Evolutionary conservation across 2,888 invertebrate genomes (phyloP), one percentile per base, ranked within the genome.

Genomic region (Macropis europaea): DNA sequence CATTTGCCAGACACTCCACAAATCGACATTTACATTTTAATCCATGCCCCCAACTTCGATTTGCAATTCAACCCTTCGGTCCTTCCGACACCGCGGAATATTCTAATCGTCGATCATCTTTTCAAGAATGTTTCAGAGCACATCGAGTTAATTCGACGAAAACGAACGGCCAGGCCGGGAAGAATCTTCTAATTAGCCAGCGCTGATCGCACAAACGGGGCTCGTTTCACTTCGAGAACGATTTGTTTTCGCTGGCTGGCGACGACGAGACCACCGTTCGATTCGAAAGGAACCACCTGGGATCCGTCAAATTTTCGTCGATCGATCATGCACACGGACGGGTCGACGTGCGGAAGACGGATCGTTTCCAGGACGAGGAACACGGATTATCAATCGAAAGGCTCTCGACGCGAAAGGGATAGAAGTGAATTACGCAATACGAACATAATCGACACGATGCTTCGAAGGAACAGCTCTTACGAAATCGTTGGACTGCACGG

Each of bases 61-160:
- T 56, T 50, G 24, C 43, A 64, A 64, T 69, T 50, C 43, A 43
- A 54, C 45, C 2, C 24, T 0, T 9, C 13, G 17, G 19, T 47
- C 11, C n/a, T 11, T 7, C 22, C 11, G n/a, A 34, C 13, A 22
- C n/a, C n/a, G 2, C 19, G 13, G 6, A 32, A 15, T 9, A 47
- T 32, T 26, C 34, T 68, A 62, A 70, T 42, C 24, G 15, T 4
- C n/a, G 11, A 17, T 52, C 52, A 43, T 3, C 26, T 13, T 45
- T 61, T 32, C 17, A 64, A 71, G 60, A 60, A 60, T 73, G 73
- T 73, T 73, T 50, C 70, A 77, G 73, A 66, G 45, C 17, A 42
- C 53, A 63, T 45, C 52, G 68, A 64, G 67, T 48, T 74, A 56
- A 70, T 73, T 74, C 68, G 62, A 74, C 42, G 54, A 57, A 47